These are phyloP conservation scores for Thalassoma bifasciatum DNA, from an alignment of 2,113 vertebrate species.

Conservation along the genomic window DNA sequence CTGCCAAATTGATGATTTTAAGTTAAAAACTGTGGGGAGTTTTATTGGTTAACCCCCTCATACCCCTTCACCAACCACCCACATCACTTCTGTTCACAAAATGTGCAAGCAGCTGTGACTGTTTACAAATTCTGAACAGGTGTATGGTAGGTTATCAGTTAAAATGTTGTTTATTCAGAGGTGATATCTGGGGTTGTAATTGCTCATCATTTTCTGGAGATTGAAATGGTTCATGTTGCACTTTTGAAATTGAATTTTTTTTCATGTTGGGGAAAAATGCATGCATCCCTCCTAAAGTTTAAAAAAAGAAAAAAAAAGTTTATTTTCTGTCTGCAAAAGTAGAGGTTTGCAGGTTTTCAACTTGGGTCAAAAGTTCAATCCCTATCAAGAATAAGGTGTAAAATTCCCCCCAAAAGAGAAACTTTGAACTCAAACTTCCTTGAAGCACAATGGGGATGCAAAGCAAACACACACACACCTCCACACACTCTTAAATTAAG, in stretches of 20 bases:
- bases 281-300: not conserved
- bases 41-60: no score
- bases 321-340: not conserved
- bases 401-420: not conserved
- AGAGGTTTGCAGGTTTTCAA: not conserved
- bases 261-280: not conserved
- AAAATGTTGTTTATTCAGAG: not conserved
- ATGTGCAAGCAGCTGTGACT: no score
- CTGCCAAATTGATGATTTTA: no score
- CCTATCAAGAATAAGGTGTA: not conserved
- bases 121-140: no score
- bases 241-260: not conserved
- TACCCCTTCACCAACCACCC: no score
- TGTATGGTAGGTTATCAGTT: no score
- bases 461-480: slow-evolving; percentile 10
- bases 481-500: slow-evolving; percentile 44
- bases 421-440: slow-evolving; percentile 16
- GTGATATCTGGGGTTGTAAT: not conserved
- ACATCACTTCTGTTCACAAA: no score
- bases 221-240: no score
- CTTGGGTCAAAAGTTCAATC: slow-evolving; percentile 9
- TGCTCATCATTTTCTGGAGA: not conserved
- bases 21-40: no score
- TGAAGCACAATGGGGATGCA: slow-evolving; percentile 34
- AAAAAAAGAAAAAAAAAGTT: no score